Evolutionary conservation across 2,797 vertebrate genomes (phyloP).

Genomic region (Notoglanidium macrostoma): DNA sequence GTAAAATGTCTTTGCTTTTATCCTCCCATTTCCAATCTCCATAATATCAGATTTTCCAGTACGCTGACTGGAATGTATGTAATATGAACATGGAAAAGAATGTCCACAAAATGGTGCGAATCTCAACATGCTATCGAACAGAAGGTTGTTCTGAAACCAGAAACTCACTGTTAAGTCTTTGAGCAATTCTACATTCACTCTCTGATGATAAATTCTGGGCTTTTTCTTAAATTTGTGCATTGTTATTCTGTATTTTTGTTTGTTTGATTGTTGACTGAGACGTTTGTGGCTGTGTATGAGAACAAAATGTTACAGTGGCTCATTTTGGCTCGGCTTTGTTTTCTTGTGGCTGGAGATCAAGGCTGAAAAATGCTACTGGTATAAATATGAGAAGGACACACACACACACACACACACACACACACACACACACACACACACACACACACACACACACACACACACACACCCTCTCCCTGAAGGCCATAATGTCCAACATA

Average conservation of each 20-base stretch:
- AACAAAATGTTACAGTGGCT: not conserved
- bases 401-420: slow-evolving; percentile 41
- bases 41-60: not conserved
- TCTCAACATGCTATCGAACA: not conserved
- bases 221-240: too few relatives aligned
- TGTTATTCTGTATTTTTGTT: not conserved
- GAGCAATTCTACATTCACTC: not conserved
- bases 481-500: slow-evolving; percentile 30
- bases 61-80: not conserved
- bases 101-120: not conserved
- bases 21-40: not conserved
- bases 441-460: not conserved
- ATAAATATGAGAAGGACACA: slow-evolving; percentile 14
- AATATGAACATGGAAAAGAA: not conserved
- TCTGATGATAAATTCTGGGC: not conserved
- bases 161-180: not conserved
- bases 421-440: slow-evolving; percentile 47
- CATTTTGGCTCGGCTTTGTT: slow-evolving; percentile 52
- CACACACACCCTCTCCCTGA: slow-evolving; percentile 53
- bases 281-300: not conserved
- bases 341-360: slow-evolving; percentile 64
- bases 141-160: not conserved
- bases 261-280: not conserved
- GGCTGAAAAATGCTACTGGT: slow-evolving; percentile 52
- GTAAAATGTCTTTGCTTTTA: not conserved